phyloP scores from a whole-genome alignment of 1,140 invertebrate species.

The Bombyx mandarina region DNA sequence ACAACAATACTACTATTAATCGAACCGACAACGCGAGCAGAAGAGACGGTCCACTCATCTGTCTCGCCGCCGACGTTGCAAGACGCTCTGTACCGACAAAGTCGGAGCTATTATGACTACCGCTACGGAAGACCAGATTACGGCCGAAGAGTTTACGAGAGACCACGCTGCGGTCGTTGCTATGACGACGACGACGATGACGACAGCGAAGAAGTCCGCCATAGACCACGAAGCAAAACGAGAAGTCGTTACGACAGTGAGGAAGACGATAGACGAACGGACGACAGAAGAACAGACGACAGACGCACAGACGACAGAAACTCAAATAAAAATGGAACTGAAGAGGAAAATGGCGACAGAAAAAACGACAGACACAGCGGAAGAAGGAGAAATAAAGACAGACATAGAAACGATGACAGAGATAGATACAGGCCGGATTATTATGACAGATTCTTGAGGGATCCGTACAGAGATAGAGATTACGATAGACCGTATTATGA shows the following conservation, averaged over 20 bases:
- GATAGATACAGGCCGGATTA: conserved; percentile 56
- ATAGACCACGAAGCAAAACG: conserved; percentile 37
- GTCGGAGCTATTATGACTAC: conserved; percentile 50
- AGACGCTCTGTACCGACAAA: conserved; percentile 29
- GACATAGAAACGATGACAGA: conserved; percentile 51
- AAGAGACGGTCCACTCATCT: conserved; percentile 40
- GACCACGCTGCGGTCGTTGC: conserved; percentile 50
- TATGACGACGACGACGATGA: conserved; percentile 37
- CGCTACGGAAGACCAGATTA: conserved; percentile 15
- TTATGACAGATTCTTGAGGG: conserved; percentile 50
- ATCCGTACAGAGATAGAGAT: conserved; percentile 37
- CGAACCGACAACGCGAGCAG: conserved; percentile 15
- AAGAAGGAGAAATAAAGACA: conserved; percentile 41
- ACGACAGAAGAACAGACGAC: conserved; percentile 18
- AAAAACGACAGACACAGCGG: conserved; percentile 27
- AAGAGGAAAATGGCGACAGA: conserved; percentile 35
- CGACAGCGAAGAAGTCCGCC: conserved; percentile 42
- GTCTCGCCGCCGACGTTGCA: conserved; percentile 30
- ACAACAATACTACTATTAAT: neutral
- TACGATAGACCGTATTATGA: conserved; percentile 33
- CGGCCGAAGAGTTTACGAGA: conserved; percentile 33
- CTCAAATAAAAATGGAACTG: conserved; percentile 38
- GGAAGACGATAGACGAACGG: conserved; percentile 33
- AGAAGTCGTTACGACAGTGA: conserved; percentile 38
- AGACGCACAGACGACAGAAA: conserved; percentile 14